Base-by-base conservation (phyloP, 2,113 vertebrate species). In the Ictalurus furcatus region DNA sequence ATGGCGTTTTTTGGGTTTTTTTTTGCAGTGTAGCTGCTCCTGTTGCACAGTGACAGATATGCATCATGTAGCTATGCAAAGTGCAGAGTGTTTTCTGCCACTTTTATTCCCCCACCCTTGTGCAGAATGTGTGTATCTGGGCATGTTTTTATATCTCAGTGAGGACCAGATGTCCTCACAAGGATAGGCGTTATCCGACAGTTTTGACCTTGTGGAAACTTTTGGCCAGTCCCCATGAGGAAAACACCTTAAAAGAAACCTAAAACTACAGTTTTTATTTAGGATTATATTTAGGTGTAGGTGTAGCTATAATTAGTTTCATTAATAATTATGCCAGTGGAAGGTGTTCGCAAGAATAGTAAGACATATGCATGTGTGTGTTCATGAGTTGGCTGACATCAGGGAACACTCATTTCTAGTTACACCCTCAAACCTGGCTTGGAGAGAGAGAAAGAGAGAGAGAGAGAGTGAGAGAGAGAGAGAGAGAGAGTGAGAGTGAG, bases 331-430 rank as follows among this genome's bases (percentile, higher is more conserved):
- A 76, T 25, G 73, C 13, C 2, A 76, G 6, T 52, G 11, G 19
- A 48, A 56, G 52, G 16, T 56, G 6, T 56, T 81, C 6, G 52
- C 74, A 78, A 81, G n/a, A n/a, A 81, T 81, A 81, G 78, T 25
- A 61, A 83, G 56, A 40, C 34, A 83, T 25, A 25, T 1, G 16
- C 48, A 16, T 28, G 52, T 8, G n/a, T 69, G 87, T 84, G 30
- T 83, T 88, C 5, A 30, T 0, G 11, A 83, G 80, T 56, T 88
- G 87, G 81, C 87, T 85, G 69, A 85, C 59, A 79, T 52, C 25
- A 59, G 28, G 80, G 40, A 61, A 59, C 71, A 61, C 21, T 89
- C 54, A 81, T 89, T 91, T 87, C 65, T 87, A 87, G 85, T 87
- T 80, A 59, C 85, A 79, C 71, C 9, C 88, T 85, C 71, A 73